Evolutionary conservation across 1,140 invertebrate species (phyloP).

Genomic region (Dufourea novaeangliae): DNA sequence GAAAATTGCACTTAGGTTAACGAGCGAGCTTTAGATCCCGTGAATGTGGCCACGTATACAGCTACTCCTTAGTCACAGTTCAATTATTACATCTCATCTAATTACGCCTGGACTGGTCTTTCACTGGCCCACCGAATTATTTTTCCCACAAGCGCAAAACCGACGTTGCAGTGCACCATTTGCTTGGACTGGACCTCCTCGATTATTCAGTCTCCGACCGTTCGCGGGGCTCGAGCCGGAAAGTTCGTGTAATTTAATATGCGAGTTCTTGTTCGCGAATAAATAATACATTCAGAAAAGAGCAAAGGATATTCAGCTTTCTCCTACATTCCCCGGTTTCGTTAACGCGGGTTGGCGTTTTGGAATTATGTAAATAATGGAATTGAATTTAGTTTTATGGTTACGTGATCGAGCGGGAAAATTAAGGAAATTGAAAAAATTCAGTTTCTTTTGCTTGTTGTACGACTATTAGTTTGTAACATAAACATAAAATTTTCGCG

Average conservation of each 20-base stretch:
- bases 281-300: constrained; percentile 29
- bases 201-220: constrained; percentile 8
- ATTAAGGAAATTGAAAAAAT: no score
- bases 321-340: background rate
- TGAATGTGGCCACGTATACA: background rate
- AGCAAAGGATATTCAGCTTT: constrained; percentile 1
- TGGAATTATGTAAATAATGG: background rate
- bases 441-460: no score
- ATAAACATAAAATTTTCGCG: no score
- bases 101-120: constrained; percentile 3
- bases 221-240: constrained; percentile 35
- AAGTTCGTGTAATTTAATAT: constrained; percentile 55
- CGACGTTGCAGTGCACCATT: background rate
- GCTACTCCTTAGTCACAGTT: background rate
- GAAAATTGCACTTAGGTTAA: constrained; percentile 30
- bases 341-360: constrained; percentile 12
- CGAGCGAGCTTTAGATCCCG: constrained; percentile 17
- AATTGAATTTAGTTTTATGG: background rate
- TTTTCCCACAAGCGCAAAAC: background rate
- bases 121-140: background rate
- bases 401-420: no score
- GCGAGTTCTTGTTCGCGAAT: constrained; percentile 38
- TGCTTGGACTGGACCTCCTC: background rate
- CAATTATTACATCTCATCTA: constrained; percentile 26
- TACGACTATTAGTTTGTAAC: no score